Conservation (phyloP, 2,113 vertebrate genomes). For the Xiphias gladius region DNA sequence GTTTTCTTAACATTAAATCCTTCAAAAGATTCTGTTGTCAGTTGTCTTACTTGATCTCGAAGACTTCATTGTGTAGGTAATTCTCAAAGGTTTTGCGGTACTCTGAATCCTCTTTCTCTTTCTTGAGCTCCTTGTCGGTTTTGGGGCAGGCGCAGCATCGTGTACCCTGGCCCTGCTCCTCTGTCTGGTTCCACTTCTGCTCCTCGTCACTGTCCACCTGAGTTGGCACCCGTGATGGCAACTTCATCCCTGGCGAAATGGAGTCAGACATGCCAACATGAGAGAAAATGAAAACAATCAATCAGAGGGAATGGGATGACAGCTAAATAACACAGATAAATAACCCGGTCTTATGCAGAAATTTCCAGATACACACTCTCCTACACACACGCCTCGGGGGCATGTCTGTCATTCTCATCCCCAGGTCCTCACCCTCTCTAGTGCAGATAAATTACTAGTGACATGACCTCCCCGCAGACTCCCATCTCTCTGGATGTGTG, state of each 20-base stretch:
- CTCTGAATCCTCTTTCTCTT: conserved; percentile 93
- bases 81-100: conserved; percentile 98
- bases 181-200: conserved; percentile 91
- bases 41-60: conserved; percentile 90
- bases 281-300: neutral
- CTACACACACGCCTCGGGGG: conserved; percentile 16
- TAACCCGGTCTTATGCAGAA: neutral
- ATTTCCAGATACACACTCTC: neutral
- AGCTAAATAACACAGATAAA: conserved; percentile 14
- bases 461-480: conserved; percentile 59
- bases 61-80: conserved; percentile 97
- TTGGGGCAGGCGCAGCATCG: conserved; percentile 95
- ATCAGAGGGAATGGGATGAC: conserved; percentile 1
- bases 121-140: conserved; percentile 95
- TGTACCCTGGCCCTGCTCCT: conserved; percentile 81
- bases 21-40: neutral
- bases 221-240: conserved; percentile 90
- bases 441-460: conserved; percentile 61
- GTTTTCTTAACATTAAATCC: neutral
- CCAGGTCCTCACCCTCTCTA: conserved; percentile 35
- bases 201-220: conserved; percentile 89
- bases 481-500: conserved; percentile 32
- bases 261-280: neutral
- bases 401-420: conserved; percentile 52
- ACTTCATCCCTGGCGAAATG: conserved; percentile 89